Evolutionary conservation across 2,888 invertebrate species (phyloP), one percentile per base, ranked within the genome.

Genomic region (Volucella bombylans): DNA sequence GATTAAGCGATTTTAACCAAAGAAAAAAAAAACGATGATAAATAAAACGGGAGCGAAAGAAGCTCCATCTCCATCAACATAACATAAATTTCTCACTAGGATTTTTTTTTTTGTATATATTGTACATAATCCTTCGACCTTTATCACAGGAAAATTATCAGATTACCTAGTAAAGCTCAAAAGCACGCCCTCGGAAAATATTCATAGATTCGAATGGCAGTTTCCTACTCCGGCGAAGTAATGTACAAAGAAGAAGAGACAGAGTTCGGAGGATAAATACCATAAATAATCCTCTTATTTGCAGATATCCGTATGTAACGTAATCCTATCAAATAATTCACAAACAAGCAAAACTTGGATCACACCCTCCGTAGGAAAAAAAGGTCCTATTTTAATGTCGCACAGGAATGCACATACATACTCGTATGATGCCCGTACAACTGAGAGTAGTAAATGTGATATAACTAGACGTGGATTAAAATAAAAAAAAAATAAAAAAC

Each of bases 251-350:
- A 23, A 23, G 23, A 23, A 23, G 23, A 23, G 31, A 31, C 31
- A 31, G 31, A 6, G 31, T 31, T 31, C 6, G 31, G 6, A 47
- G n/a, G 10, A 38, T 15, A 59, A 31, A 68, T 38, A 55, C 43
- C 14, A 43, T 45, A 68, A 18, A 47, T 45, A 68, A 68, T 68
- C 45, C 68, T 15, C 68, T 55, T 68, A 68, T 55, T 43, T 45
- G 45, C 47, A n/a, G 8, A 43, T 10, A 18, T 31, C 31, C 31
- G 15, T 1, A 41, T 18, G 6, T 23, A 23, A 18, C n/a, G 9
- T 14, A 9, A 39, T 57, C 39, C 39, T 39, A n/a, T 39, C 57
- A 39, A 14, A 57, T 57, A 14, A 39, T 8, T 57, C 15, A 6
- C 12, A 50, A 39, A 50, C 49, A 50, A 39, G 38, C 49, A 38